Conservation (phyloP, 1,140 invertebrate genomes). For the Drosophila parvula region DNA sequence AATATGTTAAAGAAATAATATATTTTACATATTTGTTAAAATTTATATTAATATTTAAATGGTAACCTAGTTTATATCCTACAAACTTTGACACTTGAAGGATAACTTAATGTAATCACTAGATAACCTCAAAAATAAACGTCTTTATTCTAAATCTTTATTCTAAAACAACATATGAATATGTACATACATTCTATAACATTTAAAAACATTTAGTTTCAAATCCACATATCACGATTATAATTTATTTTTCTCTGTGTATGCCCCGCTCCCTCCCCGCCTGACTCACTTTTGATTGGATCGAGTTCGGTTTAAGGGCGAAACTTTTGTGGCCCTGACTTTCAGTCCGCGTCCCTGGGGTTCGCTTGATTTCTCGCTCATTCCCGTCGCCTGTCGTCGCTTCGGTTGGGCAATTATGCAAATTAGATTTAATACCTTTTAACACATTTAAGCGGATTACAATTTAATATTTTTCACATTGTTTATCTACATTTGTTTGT, state of each 20-base stretch:
- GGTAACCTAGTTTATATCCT: too few species aligned
- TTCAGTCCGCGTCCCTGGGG: constrained; percentile 9
- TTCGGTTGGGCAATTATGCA: constrained; percentile 77
- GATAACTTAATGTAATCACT: too few species aligned
- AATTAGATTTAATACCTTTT: constrained; percentile 82
- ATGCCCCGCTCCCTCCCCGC: constrained; percentile 1
- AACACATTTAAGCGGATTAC: constrained; percentile 84
- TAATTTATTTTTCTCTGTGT: not conserved
- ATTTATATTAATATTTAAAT: too few species aligned
- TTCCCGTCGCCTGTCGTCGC: constrained; percentile 22
- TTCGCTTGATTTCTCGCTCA: constrained; percentile 20
- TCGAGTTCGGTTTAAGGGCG: constrained; percentile 46
- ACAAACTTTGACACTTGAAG: too few species aligned
- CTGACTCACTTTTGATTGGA: constrained; percentile 73
- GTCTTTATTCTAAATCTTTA: too few species aligned
- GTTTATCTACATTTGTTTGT: constrained; percentile 64
- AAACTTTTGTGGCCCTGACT: constrained; percentile 52
- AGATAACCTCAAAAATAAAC: too few species aligned
- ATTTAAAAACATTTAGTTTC: too few species aligned
- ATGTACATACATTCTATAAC: too few species aligned
- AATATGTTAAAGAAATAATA: too few species aligned
- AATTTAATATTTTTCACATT: constrained; percentile 82
- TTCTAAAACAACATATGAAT: too few species aligned
- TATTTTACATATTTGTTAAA: too few species aligned
- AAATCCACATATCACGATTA: too few species aligned